These are phyloP conservation scores for Grammomys surdaster DNA, from an alignment of 2,113 vertebrate species.

Conservation along the genomic window DNA sequence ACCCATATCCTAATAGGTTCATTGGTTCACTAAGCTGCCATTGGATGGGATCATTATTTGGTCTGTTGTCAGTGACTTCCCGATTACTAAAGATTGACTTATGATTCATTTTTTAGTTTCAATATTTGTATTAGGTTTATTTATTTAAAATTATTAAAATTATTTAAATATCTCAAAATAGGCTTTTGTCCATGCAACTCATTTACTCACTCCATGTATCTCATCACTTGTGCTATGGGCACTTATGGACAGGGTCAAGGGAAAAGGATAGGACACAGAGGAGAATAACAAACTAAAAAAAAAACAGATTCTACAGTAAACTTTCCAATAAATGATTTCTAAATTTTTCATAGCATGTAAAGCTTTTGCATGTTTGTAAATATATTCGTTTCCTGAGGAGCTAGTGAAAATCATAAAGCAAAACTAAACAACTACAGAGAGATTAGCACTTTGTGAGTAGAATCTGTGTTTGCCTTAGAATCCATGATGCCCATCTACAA, in stretches of 20 bases:
- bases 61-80: background rate
- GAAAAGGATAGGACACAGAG: background rate
- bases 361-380: constrained; percentile 25
- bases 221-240: background rate
- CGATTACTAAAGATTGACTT: background rate
- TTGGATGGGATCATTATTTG: background rate
- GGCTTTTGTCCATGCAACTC: background rate
- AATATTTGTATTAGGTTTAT: background rate
- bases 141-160: background rate
- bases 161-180: background rate
- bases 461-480: constrained; percentile 3
- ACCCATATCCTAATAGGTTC: background rate
- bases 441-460: background rate
- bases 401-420: constrained; percentile 21
- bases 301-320: background rate
- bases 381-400: constrained; percentile 32
- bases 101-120: background rate
- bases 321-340: constrained; percentile 31
- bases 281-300: background rate
- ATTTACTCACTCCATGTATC: background rate
- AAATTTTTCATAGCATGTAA: constrained; percentile 32
- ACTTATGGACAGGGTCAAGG: background rate
- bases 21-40: background rate
- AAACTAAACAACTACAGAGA: constrained; percentile 43
- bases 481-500: background rate